Percentiles rank a stretch among this genome's conserved stretches.
Evolutionary conservation across 1,140 invertebrate genomes (phyloP).

Genomic region (Drosophila biarmipes): DNA sequence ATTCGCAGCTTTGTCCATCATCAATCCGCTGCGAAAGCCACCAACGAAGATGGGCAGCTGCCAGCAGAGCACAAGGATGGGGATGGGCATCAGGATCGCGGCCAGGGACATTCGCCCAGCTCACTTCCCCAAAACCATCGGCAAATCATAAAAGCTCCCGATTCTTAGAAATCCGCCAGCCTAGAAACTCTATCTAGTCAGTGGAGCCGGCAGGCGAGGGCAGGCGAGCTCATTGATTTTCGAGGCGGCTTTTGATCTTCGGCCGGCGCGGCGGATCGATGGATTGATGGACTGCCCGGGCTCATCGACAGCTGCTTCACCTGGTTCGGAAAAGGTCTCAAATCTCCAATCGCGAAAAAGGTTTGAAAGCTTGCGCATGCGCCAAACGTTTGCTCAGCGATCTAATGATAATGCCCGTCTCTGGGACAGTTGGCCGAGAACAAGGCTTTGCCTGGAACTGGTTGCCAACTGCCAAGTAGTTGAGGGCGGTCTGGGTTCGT

Average conservation of each 20-base stretch:
- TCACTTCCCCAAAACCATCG: conserved; percentile 64
- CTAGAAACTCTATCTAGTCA: conserved; percentile 81
- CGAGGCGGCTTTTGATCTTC: conserved; percentile 72
- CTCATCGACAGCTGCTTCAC: conserved; percentile 65
- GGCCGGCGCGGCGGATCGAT: conserved; percentile 52
- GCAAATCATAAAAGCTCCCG: conserved; percentile 74
- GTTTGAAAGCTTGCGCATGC: conserved; percentile 76
- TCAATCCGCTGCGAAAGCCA: conserved; percentile 43
- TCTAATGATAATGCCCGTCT: conserved; percentile 31
- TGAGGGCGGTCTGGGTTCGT: neutral
- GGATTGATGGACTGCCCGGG: conserved; percentile 43
- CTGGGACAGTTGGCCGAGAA: conserved; percentile 45
- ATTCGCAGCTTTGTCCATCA: conserved; percentile 47
- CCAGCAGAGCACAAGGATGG: conserved; percentile 13
- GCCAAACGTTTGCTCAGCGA: conserved; percentile 67
- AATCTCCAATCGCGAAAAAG: conserved; percentile 81
- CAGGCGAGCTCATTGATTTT: conserved; percentile 70
- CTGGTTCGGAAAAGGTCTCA: conserved; percentile 50
- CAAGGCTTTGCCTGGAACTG: conserved; percentile 20
- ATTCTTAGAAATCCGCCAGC: conserved; percentile 75
- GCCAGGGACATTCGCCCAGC: conserved; percentile 57
- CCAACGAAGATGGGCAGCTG: conserved; percentile 74
- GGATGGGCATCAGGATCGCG: neutral
- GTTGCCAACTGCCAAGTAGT: conserved; percentile 34
- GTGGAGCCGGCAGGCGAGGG: conserved; percentile 29